phyloP scores from a whole-genome alignment of 2,888 invertebrate genomes.

The Arctia plantaginis region DNA sequence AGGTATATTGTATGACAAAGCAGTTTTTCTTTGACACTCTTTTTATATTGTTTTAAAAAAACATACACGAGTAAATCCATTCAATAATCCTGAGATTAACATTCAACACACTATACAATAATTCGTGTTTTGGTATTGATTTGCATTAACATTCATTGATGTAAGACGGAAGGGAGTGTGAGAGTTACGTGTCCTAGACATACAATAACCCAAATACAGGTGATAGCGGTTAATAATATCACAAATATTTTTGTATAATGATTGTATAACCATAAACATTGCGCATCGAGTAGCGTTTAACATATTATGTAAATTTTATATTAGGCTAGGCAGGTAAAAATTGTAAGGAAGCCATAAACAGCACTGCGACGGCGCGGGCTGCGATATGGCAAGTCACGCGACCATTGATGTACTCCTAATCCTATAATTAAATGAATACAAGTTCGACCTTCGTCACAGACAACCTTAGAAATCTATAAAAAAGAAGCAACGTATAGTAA shows the following conservation, averaged over 20 bases:
- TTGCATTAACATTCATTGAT: constrained; percentile 5
- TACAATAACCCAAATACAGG: constrained; percentile 4
- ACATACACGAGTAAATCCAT: constrained; percentile 4
- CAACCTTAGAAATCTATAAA: constrained; percentile 42
- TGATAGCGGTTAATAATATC: constrained; percentile 5
- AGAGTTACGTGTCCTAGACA: background rate
- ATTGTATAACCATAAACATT: constrained; percentile 24
- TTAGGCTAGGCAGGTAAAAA: constrained; percentile 38
- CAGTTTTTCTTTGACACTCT: background rate
- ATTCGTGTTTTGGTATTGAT: constrained; percentile 14
- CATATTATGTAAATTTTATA: constrained; percentile 17
- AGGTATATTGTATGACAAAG: background rate
- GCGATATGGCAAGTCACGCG: constrained; percentile 54
- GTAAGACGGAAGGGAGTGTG: background rate
- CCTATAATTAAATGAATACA: constrained; percentile 73
- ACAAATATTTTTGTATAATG: constrained; percentile 16
- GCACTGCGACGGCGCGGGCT: constrained; percentile 37
- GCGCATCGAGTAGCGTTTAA: constrained; percentile 29
- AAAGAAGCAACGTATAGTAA: background rate
- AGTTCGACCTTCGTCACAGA: constrained; percentile 53
- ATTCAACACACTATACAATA: constrained; percentile 10
- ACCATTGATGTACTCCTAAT: constrained; percentile 61
- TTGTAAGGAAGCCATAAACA: constrained; percentile 48
- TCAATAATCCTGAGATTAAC: constrained; percentile 21
- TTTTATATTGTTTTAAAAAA: background rate